A percentile compares a stretch with the other conserved stretches of the same genome.
These are phyloP conservation scores for Aplodontia rufa DNA, from an alignment of 2,113 vertebrate genomes.

Conservation along the genomic window DNA sequence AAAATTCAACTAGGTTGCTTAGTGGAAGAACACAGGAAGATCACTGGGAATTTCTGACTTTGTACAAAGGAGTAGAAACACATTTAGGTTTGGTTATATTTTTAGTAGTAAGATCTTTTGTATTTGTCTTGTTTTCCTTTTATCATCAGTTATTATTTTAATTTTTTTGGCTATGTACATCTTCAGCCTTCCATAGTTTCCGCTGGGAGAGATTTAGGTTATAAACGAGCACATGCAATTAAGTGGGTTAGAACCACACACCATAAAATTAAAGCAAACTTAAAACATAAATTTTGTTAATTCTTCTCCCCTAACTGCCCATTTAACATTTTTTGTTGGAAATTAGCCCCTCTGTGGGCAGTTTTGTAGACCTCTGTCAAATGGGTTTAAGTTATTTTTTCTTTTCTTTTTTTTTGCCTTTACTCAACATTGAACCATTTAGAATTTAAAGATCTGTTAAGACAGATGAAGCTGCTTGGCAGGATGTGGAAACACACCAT, in stretches of 20 bases:
- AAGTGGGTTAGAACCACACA: background rate
- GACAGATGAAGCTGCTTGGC: background rate
- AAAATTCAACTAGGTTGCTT: background rate
- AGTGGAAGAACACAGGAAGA: background rate
- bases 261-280: conserved; percentile 25
- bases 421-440: background rate
- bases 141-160: background rate
- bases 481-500: background rate
- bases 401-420: conserved; percentile 6
- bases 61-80: background rate
- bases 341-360: background rate
- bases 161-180: conserved; percentile 29
- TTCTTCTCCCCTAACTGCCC: background rate
- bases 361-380: background rate
- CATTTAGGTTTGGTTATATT: background rate
- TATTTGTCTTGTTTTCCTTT: background rate
- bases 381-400: background rate
- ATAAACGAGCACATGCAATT: conserved; percentile 28
- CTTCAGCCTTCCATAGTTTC: background rate
- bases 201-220: background rate
- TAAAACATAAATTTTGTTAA: conserved; percentile 30
- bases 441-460: conserved; percentile 12
- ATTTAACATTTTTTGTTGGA: background rate
- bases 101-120: conserved; percentile 3
- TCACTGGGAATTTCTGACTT: background rate